A percentile compares a stretch with the other conserved stretches of the same genome.
These are phyloP conservation scores for Cryptotis parvus DNA, from an alignment of 2,113 vertebrate species.

Conservation along the genomic window DNA sequence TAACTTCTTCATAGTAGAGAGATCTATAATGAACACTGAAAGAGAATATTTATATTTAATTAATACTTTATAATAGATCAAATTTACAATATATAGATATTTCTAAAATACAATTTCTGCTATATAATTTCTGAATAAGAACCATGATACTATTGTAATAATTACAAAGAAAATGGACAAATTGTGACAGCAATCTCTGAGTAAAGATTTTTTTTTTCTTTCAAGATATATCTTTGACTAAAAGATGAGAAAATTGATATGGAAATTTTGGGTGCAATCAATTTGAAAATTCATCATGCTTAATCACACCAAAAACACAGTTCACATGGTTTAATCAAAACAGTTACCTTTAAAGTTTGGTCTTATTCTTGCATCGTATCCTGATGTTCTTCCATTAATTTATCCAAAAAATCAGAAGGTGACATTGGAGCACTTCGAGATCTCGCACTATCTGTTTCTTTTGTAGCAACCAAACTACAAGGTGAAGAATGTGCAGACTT, in stretches of 20 bases:
- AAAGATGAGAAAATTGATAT: background rate
- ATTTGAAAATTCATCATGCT: background rate
- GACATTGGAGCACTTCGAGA: constrained; percentile 93
- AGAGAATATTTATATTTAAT: background rate
- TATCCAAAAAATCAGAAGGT: constrained; percentile 98
- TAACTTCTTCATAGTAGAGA: background rate
- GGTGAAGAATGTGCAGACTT: constrained; percentile 67
- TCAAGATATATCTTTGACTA: background rate
- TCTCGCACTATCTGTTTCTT: constrained; percentile 92
- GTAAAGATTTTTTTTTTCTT: background rate
- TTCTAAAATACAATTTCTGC: too few species aligned
- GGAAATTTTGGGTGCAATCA: background rate
- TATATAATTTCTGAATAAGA: too few species aligned
- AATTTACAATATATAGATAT: too few species aligned
- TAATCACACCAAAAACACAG: background rate
- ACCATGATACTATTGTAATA: background rate
- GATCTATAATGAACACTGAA: background rate
- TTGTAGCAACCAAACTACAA: constrained; percentile 93
- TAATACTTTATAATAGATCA: background rate
- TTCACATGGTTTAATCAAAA: constrained; percentile 27
- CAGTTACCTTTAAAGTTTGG: constrained; percentile 98
- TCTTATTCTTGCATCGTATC: constrained; percentile 97
- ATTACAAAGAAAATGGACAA: background rate
- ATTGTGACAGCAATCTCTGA: background rate
- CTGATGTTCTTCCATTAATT: constrained; percentile 98